Evolutionary conservation across 2,797 vertebrate species (phyloP).

Genomic region (Pangasius sanitwongsei): DNA sequence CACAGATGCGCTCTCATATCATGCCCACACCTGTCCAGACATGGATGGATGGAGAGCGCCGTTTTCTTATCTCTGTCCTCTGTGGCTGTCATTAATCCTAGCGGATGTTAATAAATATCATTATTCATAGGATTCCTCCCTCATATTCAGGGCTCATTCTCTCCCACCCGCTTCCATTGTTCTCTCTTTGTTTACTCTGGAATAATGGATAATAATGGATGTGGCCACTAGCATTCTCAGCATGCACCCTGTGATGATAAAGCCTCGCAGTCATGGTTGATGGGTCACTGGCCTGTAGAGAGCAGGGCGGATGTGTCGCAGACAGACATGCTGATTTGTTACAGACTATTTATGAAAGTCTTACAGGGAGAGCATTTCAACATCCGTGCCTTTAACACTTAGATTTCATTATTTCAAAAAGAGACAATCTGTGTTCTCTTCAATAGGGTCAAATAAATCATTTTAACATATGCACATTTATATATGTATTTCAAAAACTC

Average conservation of each 20-base stretch:
- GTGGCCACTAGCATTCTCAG: conserved; percentile 31
- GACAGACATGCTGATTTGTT: conserved; percentile 12
- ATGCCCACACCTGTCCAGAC: conserved; percentile 1
- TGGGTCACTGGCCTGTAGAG: conserved; percentile 17
- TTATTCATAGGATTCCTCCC: conserved; percentile 59
- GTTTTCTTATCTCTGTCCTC: conserved; percentile 26
- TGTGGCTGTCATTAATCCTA: conserved; percentile 63
- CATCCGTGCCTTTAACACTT: background rate
- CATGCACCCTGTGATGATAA: conserved; percentile 43
- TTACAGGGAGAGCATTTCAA: background rate
- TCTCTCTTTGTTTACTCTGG: conserved; percentile 40
- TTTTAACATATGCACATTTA: background rate
- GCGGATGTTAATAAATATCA: conserved; percentile 58
- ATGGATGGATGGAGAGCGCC: conserved; percentile 5
- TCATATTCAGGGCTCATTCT: background rate
- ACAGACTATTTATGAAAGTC: conserved; percentile 8
- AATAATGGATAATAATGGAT: conserved; percentile 30
- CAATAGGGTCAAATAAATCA: background rate
- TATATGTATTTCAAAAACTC: background rate
- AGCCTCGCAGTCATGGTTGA: conserved; percentile 36
- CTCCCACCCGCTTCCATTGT: conserved; percentile 25
- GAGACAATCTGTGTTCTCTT: background rate
- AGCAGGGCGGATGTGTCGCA: conserved; percentile 1
- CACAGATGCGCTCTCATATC: background rate
- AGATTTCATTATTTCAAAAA: background rate